Evolutionary conservation across 2,888 invertebrate species (phyloP), one percentile per base, ranked within the genome.

Genomic region (Timema podura): DNA sequence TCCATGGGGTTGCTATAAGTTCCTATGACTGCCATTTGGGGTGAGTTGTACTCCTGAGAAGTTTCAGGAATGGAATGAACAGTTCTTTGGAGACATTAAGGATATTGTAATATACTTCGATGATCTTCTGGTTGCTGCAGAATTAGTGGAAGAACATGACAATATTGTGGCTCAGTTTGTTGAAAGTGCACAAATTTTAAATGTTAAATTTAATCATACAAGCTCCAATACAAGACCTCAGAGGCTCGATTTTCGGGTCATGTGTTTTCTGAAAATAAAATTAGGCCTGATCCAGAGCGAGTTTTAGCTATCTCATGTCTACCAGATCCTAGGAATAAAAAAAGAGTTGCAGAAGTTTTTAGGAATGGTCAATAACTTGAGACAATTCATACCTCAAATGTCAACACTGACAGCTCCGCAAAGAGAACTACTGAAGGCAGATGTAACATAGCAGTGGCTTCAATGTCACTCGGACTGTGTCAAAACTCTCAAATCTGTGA

Each of bases 351-450:
- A n/a, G n/a, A n/a, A n/a, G n/a, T n/a, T n/a, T n/a, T n/a, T n/a
- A n/a, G n/a, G n/a, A n/a, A n/a, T n/a, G n/a, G n/a, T n/a, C n/a
- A n/a, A n/a, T n/a, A n/a, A n/a, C n/a, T n/a, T n/a, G n/a, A n/a
- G 70, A 15, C 44, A 11, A 13, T 70, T 70, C 45, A 68, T 68
- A 13, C 67, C 70, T 7, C 48, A 70, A 9, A 65, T 70, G 67
- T 67, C 70, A 9, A 30, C 16, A 16, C n/a, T 69, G 6, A 72
- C 72, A 11, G 68, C 70, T 44, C 68, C 65, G 0, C 61, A 72
- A 30, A 65, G 70, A 64, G 61, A 61, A 61, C 61, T 61, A 8
- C 61, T 61, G 30, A 61, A 61, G 61, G 30, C 16, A 44, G 61
- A 61, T 13, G 5, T 61, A 11, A 16, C 61, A 30, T 61, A 16